A percentile compares a stretch with the other conserved stretches of the same genome.
Conservation (phyloP, 2,113 vertebrate genomes). For the Silurus meridionalis region DNA sequence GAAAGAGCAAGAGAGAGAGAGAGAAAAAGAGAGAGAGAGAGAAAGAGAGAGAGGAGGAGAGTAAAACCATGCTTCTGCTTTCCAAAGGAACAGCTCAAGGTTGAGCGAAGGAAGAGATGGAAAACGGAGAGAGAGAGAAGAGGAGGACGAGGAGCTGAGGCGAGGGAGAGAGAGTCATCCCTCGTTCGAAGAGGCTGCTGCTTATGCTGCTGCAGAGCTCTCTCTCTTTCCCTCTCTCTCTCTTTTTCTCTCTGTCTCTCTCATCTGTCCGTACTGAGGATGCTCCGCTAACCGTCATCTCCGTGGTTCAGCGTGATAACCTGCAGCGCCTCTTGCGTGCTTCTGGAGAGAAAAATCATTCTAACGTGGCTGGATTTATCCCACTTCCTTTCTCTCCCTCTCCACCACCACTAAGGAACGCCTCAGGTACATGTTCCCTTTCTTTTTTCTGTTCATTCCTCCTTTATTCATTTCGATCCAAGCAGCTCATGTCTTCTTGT, state of each 20-base stretch:
- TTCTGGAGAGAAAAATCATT: background rate
- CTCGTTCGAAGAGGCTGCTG: conserved; percentile 1
- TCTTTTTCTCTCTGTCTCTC: conserved; percentile 2
- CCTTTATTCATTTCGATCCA: background rate
- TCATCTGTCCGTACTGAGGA: conserved; percentile 23
- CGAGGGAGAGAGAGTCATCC: background rate
- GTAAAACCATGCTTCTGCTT: conserved; percentile 30
- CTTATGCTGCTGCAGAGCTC: conserved; percentile 6
- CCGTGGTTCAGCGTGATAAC: conserved; percentile 1
- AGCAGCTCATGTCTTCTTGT: conserved; percentile 25
- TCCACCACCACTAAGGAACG: background rate
- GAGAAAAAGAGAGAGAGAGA: background rate
- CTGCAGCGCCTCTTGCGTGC: conserved; percentile 12
- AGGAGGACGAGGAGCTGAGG: conserved; percentile 27
- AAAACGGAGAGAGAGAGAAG: conserved; percentile 21
- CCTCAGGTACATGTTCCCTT: conserved; percentile 16
- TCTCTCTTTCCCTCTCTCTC: conserved; percentile 8
- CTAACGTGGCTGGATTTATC: conserved; percentile 20
- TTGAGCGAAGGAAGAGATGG: conserved; percentile 44
- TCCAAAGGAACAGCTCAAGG: conserved; percentile 16
- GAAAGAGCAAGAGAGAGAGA: too few species aligned
- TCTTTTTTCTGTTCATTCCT: background rate
- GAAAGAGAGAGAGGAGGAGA: background rate
- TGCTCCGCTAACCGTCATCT: conserved; percentile 32
- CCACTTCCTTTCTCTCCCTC: background rate